A percentile compares a stretch with the other conserved stretches of the same genome.
phyloP scores from a whole-genome alignment of 2,113 vertebrate species.

The Scatophagus argus region DNA sequence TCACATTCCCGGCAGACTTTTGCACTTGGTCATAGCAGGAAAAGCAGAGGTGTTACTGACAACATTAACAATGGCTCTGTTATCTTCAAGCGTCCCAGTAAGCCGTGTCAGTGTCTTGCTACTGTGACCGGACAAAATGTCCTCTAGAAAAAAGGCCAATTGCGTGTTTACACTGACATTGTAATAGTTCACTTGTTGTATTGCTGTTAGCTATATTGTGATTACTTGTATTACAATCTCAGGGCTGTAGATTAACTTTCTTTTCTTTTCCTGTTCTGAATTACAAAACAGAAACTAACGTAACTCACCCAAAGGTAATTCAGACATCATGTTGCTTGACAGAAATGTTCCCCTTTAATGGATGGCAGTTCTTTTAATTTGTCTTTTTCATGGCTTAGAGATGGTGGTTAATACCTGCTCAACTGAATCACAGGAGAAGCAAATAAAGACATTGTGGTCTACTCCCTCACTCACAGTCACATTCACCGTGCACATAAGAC shows the following conservation, averaged over 20 bases:
- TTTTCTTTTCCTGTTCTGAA: neutral
- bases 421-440: constrained; percentile 94
- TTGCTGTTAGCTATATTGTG: neutral
- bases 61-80: neutral
- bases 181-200: neutral
- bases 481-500: constrained; percentile 31
- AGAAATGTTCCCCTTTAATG: constrained; percentile 94
- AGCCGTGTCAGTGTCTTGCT: neutral
- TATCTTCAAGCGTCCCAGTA: neutral
- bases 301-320: constrained; percentile 90
- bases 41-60: neutral
- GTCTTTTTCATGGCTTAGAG: constrained; percentile 94
- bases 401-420: constrained; percentile 97
- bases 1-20: neutral
- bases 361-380: constrained; percentile 94
- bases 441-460: constrained; percentile 91
- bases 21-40: neutral
- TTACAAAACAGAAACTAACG: constrained; percentile 80
- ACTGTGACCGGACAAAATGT: neutral
- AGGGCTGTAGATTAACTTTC: constrained; percentile 24
- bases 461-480: constrained; percentile 44
- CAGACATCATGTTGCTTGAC: constrained; percentile 90
- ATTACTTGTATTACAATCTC: constrained; percentile 9
- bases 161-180: neutral
- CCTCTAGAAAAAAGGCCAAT: neutral